A percentile compares a stretch with the other conserved stretches of the same genome.
Conservation (phyloP, 2,797 vertebrate genomes). For the Tragopan temminckii region DNA sequence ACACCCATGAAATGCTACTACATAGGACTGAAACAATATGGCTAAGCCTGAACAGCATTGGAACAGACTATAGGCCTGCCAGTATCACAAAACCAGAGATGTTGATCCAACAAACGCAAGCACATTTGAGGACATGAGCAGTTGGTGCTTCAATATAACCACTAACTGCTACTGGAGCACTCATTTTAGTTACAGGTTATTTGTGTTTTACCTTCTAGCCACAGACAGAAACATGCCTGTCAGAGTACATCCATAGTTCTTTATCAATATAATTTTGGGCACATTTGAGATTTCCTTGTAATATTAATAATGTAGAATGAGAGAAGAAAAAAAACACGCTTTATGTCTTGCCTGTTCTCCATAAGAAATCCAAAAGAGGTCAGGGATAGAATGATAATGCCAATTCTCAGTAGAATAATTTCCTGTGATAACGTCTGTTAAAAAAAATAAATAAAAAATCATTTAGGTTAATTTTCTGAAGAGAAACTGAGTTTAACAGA, state of each 20-base stretch:
- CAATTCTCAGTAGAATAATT: slow-evolving; percentile 83
- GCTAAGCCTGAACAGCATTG: not conserved
- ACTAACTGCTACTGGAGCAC: not conserved
- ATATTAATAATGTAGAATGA: not conserved
- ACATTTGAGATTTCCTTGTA: not conserved
- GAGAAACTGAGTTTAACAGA: not conserved
- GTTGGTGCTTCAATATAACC: not conserved
- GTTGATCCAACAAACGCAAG: not conserved
- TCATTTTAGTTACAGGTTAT: not conserved
- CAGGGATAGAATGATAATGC: slow-evolving; percentile 90
- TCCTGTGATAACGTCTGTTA: slow-evolving; percentile 85
- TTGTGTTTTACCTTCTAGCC: not conserved
- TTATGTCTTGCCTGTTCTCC: slow-evolving; percentile 86
- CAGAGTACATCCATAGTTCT: not conserved
- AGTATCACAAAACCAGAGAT: not conserved
- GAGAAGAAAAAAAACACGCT: not conserved
- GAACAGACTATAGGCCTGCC: not conserved
- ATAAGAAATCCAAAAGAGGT: slow-evolving; percentile 89
- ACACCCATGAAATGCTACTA: fast-evolving
- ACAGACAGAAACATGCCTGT: not conserved
- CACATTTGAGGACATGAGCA: not conserved
- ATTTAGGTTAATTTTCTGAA: not conserved
- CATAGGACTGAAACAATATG: not conserved
- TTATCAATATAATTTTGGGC: not conserved
- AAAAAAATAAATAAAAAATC: slow-evolving; percentile 29